Evolutionary conservation across 2,888 invertebrate genomes (phyloP).

Genomic region (Cerceris ruficornis): DNA sequence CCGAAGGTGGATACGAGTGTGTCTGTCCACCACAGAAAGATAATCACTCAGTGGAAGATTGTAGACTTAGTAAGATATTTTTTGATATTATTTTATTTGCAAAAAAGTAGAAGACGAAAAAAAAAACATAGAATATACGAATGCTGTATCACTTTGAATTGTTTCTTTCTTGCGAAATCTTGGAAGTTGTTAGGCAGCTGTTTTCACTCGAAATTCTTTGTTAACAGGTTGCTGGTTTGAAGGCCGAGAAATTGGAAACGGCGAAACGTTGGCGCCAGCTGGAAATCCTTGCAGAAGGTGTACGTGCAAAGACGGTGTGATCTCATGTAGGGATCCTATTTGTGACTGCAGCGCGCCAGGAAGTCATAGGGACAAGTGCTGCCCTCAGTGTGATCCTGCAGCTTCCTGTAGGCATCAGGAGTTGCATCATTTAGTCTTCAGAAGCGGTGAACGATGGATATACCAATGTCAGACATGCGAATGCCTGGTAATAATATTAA

Average conservation of each 20-base stretch:
- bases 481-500: slow-evolving; percentile 87
- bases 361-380: slow-evolving; percentile 86
- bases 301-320: slow-evolving; percentile 83
- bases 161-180: too few species aligned
- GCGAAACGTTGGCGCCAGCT: slow-evolving; percentile 82
- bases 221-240: slow-evolving; percentile 88
- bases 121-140: too few species aligned
- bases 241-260: slow-evolving; percentile 85
- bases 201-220: background rate
- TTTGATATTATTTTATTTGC: slow-evolving; percentile 5
- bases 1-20: slow-evolving; percentile 91
- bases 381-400: slow-evolving; percentile 90
- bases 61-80: slow-evolving; percentile 85
- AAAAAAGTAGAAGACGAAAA: background rate
- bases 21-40: slow-evolving; percentile 84
- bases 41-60: slow-evolving; percentile 78
- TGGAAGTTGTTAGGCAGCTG: too few species aligned
- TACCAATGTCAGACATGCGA: slow-evolving; percentile 96
- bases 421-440: slow-evolving; percentile 88
- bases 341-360: slow-evolving; percentile 87
- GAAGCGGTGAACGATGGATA: slow-evolving; percentile 93
- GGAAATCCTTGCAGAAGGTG: slow-evolving; percentile 83
- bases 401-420: slow-evolving; percentile 91
- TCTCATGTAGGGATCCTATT: slow-evolving; percentile 86
- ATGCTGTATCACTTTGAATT: too few species aligned